Conservation (phyloP, 2,797 vertebrate species). For the Triplophysa bombifrons region DNA sequence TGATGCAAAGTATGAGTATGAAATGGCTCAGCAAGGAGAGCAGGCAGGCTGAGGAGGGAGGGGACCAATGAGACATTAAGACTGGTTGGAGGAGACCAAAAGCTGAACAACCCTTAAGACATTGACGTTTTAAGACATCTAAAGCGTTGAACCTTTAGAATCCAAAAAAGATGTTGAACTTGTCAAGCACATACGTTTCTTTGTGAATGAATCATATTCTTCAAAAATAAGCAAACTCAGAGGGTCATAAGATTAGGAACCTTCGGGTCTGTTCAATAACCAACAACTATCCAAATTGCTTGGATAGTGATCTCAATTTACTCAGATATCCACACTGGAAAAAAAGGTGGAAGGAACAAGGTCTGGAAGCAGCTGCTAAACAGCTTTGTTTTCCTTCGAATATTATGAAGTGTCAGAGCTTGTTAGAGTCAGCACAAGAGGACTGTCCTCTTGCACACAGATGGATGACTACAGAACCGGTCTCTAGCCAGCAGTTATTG, state of each 20-base stretch:
- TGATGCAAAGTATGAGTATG: slow-evolving; percentile 29
- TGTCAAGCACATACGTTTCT: not conserved
- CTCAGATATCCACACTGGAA: slow-evolving; percentile 54
- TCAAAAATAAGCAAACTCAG: not conserved
- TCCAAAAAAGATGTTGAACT: not conserved
- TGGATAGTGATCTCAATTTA: slow-evolving; percentile 41
- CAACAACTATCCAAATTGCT: slow-evolving; percentile 45
- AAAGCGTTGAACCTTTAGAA: not conserved
- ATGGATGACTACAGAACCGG: slow-evolving; percentile 49
- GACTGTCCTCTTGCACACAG: slow-evolving; percentile 49
- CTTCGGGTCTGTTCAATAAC: slow-evolving; percentile 27
- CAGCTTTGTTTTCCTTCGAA: slow-evolving; percentile 60
- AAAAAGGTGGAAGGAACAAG: slow-evolving; percentile 31
- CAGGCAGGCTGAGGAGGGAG: slow-evolving; percentile 11
- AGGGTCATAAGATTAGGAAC: not conserved
- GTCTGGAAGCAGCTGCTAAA: slow-evolving; percentile 57
- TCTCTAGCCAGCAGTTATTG: slow-evolving; percentile 41
- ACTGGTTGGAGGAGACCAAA: not conserved
- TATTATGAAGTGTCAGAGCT: slow-evolving; percentile 56
- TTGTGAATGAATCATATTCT: slow-evolving; percentile 49
- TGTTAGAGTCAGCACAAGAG: slow-evolving; percentile 54
- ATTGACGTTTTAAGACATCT: too few species aligned
- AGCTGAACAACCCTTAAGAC: not conserved
- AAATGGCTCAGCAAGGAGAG: slow-evolving; percentile 16
- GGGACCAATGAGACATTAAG: not conserved